These are phyloP conservation scores for Sympetrum striolatum DNA, from an alignment of 2,888 invertebrate genomes.

Conservation along the genomic window DNA sequence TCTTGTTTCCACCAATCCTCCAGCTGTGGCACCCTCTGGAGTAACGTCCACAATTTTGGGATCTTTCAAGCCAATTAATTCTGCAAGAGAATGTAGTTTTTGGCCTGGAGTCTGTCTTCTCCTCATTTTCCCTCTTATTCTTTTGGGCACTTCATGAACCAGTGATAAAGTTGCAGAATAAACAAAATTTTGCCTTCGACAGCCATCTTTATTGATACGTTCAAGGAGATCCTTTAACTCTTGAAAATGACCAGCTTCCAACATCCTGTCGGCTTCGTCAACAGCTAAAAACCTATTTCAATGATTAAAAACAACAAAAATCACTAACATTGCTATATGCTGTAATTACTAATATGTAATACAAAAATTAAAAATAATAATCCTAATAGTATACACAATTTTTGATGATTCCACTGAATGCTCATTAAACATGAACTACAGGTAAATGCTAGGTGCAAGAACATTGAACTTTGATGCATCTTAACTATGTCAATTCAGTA, in stretches of 20 bases:
- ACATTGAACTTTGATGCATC: too few species aligned
- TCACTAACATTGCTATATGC: too few species aligned
- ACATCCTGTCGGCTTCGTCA: conserved; percentile 98
- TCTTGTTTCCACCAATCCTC: background rate
- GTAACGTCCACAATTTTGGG: conserved; percentile 95
- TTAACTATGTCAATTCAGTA: too few species aligned
- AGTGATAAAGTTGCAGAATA: conserved; percentile 97
- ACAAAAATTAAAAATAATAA: too few species aligned
- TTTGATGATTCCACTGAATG: too few species aligned
- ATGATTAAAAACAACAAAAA: background rate
- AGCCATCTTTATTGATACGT: conserved; percentile 68
- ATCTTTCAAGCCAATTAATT: conserved; percentile 83
- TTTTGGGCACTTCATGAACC: conserved; percentile 81
- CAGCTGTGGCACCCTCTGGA: conserved; percentile 58
- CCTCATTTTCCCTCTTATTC: conserved; percentile 54
- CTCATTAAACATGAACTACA: too few species aligned
- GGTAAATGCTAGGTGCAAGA: too few species aligned
- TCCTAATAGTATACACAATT: too few species aligned
- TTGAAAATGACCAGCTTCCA: conserved; percentile 94
- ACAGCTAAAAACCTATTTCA: conserved; percentile 82
- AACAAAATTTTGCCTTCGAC: conserved; percentile 87
- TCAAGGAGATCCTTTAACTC: conserved; percentile 85
- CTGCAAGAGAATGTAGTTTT: conserved; percentile 78
- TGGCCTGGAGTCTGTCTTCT: conserved; percentile 70
- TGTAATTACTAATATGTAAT: too few species aligned